phyloP scores from a whole-genome alignment of 1,140 invertebrate species.

The Lithobius niger region DNA sequence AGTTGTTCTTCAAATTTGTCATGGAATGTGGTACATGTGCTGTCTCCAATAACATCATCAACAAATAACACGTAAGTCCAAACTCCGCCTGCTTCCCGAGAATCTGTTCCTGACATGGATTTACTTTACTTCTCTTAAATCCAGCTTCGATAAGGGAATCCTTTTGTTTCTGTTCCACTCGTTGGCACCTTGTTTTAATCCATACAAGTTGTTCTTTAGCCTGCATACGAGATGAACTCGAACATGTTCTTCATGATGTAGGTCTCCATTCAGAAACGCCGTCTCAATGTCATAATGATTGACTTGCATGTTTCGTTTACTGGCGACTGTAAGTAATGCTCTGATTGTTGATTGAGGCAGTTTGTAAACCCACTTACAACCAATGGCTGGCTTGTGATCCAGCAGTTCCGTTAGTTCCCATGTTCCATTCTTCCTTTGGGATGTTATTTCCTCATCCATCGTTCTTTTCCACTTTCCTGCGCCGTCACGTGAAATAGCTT shows the following conservation, averaged over 20 bases:
- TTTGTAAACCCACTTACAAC: too few species aligned
- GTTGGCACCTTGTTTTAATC: not conserved
- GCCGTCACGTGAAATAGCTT: too few species aligned
- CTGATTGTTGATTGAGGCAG: not conserved
- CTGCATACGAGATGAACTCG: not conserved
- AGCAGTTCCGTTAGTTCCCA: too few species aligned
- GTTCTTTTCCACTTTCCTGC: too few species aligned
- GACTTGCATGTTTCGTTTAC: not conserved
- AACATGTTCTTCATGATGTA: not conserved
- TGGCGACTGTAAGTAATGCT: not conserved
- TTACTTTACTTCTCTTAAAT: not conserved
- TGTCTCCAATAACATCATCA: not conserved
- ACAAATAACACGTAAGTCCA: not conserved
- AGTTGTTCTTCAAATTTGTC: not conserved
- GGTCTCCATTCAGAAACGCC: too few species aligned
- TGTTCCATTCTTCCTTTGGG: too few species aligned
- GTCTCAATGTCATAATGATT: too few species aligned
- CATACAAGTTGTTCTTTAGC: conserved; percentile 3
- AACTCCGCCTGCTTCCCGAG: not conserved
- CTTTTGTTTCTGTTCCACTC: not conserved
- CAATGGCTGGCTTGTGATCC: too few species aligned
- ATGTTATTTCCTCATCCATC: too few species aligned
- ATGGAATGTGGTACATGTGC: too few species aligned
- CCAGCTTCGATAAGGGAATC: not conserved
- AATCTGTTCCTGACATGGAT: not conserved